Base-by-base conservation (phyloP, 1,140 invertebrate genomes). In the Trichonephila clavata region DNA sequence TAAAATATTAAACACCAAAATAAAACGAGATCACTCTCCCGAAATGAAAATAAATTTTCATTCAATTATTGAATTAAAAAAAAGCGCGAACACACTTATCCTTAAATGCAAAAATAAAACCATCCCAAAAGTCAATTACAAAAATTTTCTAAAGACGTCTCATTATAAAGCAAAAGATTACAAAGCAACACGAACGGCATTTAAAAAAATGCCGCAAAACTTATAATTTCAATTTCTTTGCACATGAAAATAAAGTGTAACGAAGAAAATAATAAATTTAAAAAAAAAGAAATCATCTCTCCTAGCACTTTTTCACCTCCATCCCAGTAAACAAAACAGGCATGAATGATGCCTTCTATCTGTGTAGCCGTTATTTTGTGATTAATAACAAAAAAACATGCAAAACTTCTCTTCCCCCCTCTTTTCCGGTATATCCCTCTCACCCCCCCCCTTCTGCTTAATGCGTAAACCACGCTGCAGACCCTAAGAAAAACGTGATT, bases 351-450 rank as follows among this genome's bases (percentile, higher is more conserved):
- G 86, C 57, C 27, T 84, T 84, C 81, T 57, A 60, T 84, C 81
- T 84, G 81, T 60, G n/a, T 60, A 84, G 81, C 86, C 86, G 86
- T 87, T 87, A 87, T 65, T 87, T 57, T 61, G 86, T 87, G 86
- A 87, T 87, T 87, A 87, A 87, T 87, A 87, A 87, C 59, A 87
- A 87, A 84, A 84, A 84, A 84, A 84, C 57, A 84, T 84, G 81
- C 81, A 84, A 84, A 84, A 84, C 43, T 84, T 84, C 81, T 84
- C 59, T 83, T 50, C 81, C 43, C 50, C 57, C 43, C 57, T 60
- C 81, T 84, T 84, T 84, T 84, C 81, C 81, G 81, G 81, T 60
- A 84, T 59, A 24, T 6, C 68, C 27, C 27, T 32, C 68, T 18
- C 68, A 18, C 18, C 10, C 39, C 7, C 86, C 24, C 57, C 57